Evolutionary conservation across 2,888 invertebrate genomes (phyloP).

Genomic region (Drosophila prostipennis): DNA sequence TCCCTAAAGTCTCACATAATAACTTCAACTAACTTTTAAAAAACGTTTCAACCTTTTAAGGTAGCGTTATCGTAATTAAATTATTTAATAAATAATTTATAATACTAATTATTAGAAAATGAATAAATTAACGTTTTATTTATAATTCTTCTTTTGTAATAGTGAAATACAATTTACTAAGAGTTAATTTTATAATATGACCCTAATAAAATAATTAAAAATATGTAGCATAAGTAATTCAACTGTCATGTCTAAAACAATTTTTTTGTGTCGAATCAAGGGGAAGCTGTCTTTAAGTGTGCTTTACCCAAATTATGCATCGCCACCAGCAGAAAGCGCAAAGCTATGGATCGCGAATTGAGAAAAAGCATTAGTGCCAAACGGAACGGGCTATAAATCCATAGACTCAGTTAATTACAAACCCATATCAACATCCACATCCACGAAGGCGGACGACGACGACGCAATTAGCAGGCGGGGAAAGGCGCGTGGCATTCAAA

Average conservation of each 20-base stretch:
- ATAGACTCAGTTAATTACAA: conserved; percentile 58
- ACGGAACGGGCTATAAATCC: conserved; percentile 52
- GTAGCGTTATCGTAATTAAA: no score
- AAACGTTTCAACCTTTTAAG: no score
- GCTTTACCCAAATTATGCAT: not conserved
- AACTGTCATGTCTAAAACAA: no score
- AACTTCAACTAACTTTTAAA: not conserved
- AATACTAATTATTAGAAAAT: no score
- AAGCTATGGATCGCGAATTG: conserved; percentile 25
- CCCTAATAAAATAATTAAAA: no score
- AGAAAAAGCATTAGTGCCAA: conserved; percentile 44
- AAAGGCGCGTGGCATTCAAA: conserved; percentile 52
- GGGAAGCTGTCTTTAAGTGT: not conserved
- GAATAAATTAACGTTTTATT: no score
- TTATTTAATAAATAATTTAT: no score
- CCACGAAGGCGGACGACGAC: conserved; percentile 19
- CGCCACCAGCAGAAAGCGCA: not conserved
- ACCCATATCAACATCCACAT: conserved; percentile 40
- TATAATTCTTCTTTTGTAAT: no score
- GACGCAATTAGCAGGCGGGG: conserved; percentile 44
- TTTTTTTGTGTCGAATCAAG: not conserved
- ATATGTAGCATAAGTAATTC: no score
- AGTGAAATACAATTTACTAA: no score
- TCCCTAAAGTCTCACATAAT: not conserved
- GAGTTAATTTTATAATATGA: no score